phyloP scores from a whole-genome alignment of 2,797 vertebrate species.

The Anguilla anguilla region DNA sequence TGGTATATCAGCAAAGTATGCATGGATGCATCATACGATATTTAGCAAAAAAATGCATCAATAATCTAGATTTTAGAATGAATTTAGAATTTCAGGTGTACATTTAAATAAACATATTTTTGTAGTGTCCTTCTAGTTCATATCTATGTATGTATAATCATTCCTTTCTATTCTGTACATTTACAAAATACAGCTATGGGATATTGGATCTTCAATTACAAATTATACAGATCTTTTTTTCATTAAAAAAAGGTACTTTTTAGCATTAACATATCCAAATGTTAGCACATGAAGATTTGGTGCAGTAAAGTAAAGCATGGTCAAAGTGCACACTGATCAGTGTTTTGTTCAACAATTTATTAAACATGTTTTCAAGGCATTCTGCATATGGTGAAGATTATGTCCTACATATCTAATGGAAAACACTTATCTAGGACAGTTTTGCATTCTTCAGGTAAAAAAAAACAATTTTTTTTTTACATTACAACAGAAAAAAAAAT shows the following conservation, averaged over 20 bases:
- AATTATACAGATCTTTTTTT: not conserved
- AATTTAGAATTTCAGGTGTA: not conserved
- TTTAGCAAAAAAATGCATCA: not conserved
- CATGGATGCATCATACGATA: not conserved
- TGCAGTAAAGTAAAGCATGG: not conserved
- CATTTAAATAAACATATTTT: not conserved
- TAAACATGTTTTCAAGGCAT: constrained; percentile 42
- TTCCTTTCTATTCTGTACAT: not conserved
- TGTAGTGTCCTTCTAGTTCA: not conserved
- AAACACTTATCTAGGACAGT: not conserved
- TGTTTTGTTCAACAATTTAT: not conserved
- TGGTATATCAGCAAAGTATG: not conserved
- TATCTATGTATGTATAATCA: not conserved
- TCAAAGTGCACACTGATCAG: not conserved
- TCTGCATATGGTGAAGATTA: not conserved
- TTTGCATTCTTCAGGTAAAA: not conserved
- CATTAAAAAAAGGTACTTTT: not conserved
- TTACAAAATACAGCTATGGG: not conserved
- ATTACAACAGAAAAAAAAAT: not conserved
- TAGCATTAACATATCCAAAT: not conserved
- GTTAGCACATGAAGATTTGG: not conserved
- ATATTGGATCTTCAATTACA: not conserved
- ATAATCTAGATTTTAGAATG: not conserved
- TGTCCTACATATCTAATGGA: constrained; percentile 24
- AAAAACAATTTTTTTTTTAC: constrained; percentile 1